Conservation (phyloP, 2,797 vertebrate species). For the Typhlichthys eigenmanni region DNA sequence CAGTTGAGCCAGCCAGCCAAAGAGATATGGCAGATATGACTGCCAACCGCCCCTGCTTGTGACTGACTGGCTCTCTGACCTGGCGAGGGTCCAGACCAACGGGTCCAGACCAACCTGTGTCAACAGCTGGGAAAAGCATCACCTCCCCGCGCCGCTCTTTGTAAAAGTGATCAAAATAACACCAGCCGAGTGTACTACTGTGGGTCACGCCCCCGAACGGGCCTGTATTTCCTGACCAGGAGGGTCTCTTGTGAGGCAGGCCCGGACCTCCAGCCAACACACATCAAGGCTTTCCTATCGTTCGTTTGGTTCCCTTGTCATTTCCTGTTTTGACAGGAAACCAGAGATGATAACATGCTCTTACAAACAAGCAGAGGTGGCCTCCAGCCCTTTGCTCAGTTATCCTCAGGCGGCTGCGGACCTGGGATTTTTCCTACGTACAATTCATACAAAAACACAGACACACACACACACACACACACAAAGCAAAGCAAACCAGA, state of each 20-base stretch:
- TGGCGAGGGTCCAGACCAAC: constrained; percentile 59
- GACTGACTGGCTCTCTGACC: constrained; percentile 42
- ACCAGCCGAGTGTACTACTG: constrained; percentile 49
- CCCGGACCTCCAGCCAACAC: constrained; percentile 69
- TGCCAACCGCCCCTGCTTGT: constrained; percentile 27
- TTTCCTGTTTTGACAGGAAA: constrained; percentile 87
- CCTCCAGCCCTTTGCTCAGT: constrained; percentile 59
- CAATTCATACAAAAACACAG: constrained; percentile 44
- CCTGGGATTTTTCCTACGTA: constrained; percentile 2
- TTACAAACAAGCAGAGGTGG: constrained; percentile 70
- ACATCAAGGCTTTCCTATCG: constrained; percentile 81
- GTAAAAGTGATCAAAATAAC: constrained; percentile 80
- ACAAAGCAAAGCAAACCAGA: background rate
- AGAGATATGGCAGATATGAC: constrained; percentile 57
- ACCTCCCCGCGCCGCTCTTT: constrained; percentile 50
- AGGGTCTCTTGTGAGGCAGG: constrained; percentile 64
- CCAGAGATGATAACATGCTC: constrained; percentile 75
- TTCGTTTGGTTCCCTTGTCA: constrained; percentile 71
- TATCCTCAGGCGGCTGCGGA: constrained; percentile 44
- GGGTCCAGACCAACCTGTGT: constrained; percentile 58
- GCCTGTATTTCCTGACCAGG: constrained; percentile 74
- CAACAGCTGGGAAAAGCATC: constrained; percentile 77
- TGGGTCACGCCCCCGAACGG: constrained; percentile 65
- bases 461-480: constrained; percentile 4
- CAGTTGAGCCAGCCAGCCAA: constrained; percentile 46